Base-by-base conservation (phyloP, 2,888 invertebrate species). In the Eupsilia transversa region DNA sequence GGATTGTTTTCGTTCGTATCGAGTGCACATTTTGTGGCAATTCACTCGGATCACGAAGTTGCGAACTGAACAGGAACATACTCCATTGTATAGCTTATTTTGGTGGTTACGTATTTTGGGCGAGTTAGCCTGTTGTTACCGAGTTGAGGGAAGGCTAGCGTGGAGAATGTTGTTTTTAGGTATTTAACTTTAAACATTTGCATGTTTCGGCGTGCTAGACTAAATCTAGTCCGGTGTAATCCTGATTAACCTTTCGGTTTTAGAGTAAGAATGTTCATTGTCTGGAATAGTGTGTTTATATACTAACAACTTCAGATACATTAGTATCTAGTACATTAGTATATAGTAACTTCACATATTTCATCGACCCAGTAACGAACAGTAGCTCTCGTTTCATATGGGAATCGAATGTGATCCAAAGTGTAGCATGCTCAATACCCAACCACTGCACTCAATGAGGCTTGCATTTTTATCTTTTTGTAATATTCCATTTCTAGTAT, bases 1-100 rank as follows among this genome's bases (percentile, higher is more conserved):
- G 63, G 75, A 89, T 85, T 87, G 89, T 88, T 89, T 88, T 85
- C 78, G 77, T 80, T 70, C 49, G 71, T 83, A 86, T 83, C 73
- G 84, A 83, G 83, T 83, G 86, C 87, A 82, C 80, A 85, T 79
- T 88, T 80, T 59, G 79, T 72, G 80, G 74, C 75, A 69, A 79
- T 75, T 87, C 84, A 77, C 72, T 73, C 61, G 78, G 72, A 81
- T 64, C 73, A 79, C 54, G 63, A 74, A 80, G 74, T 77, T 83
- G 59, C 56, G 56, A 71, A 56, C 57, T 76, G 73, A 64, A 69
- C 80, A 66, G 72, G 72, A 63, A 68, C 81, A 66, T 27, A 54
- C 67, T 72, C 30, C 17, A 17, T 30, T 56, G 61, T 76, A 27
- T 41, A 49, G 83, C 68, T 75, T 72, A 68, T 76, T 83, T 72